phyloP scores from a whole-genome alignment of 2,888 invertebrate genomes.

The Aporophyla nigra region DNA sequence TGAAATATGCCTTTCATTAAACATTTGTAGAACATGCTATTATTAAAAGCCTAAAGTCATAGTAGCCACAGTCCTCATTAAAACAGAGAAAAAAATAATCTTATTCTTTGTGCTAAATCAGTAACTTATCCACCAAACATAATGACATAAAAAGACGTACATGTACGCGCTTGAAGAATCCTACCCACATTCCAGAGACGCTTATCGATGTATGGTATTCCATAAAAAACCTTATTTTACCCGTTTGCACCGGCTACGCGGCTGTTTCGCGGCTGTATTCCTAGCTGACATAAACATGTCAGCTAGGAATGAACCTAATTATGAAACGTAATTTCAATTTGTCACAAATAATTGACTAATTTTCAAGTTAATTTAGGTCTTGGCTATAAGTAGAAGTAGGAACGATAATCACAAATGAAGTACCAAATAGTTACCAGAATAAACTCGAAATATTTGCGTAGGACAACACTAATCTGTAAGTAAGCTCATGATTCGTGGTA shows the following conservation, averaged over 20 bases:
- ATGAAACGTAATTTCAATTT: not conserved
- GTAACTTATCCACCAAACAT: not conserved
- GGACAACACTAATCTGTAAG: conserved; percentile 21
- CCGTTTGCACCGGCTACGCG: not conserved
- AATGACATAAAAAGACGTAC: not conserved
- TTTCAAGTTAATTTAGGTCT: conserved; percentile 16
- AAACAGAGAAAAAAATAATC: not conserved
- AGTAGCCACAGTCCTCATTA: not conserved
- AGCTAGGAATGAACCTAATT: not conserved
- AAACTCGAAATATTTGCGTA: conserved; percentile 37
- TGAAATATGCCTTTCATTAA: conserved; percentile 10
- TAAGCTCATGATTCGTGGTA: conserved; percentile 38
- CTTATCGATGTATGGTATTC: not conserved
- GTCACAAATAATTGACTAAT: conserved; percentile 21
- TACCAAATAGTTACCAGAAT: conserved; percentile 3
- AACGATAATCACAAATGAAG: conserved; percentile 30
- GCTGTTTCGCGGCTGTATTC: too few species aligned
- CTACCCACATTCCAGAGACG: not conserved
- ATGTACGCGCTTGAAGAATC: not conserved
- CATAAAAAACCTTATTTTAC: not conserved
- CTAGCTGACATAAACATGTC: too few species aligned
- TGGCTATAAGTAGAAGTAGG: not conserved
- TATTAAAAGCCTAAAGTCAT: not conserved
- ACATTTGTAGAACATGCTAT: conserved; percentile 10
- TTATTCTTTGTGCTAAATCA: too few species aligned